Evolutionary conservation across 2,113 vertebrate species (phyloP), one percentile per base, ranked within the genome.

Genomic region (Microcebus lehilahytsara): DNA sequence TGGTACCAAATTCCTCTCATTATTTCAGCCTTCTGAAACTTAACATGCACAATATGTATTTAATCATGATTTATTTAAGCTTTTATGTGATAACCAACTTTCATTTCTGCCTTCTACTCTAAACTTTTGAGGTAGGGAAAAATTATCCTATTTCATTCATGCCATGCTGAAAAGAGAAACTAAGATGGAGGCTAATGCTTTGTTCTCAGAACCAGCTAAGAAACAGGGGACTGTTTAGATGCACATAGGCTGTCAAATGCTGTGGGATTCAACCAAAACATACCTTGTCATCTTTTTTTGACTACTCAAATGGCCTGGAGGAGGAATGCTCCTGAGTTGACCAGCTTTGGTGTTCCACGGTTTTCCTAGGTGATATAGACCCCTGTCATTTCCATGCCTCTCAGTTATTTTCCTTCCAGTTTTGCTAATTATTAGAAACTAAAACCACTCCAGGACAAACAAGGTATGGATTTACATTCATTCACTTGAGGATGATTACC

Each of bases 381-480:
- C 25, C 5, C 1, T 42, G 40, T 74, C 17, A 77, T 66, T 81
- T 64, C 37, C 46, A 16, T 60, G 46, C 16, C 42, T 74, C 53
- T 60, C 5, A 37, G 40, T 10, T 46, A n/a, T 62, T 17, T 60
- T 58, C 22, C 12, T 69, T 27, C 9, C n/a, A 19, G 27, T 79
- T 89, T 85, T 93, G 51, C 42, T 92, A n/a, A 77, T 86, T 90
- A 75, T 69, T 66, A 80, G 83, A 77, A 95, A 85, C 58, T 79
- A 75, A 92, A 79, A 72, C 9, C 42, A 77, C 20, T 40, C n/a
- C 34, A 51, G 42, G 53, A 91, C n/a, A 96, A 89, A 86, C 42
- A 69, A 83, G 60, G 30, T 53, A 66, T 17, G 53, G 51, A 46
- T 85, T 85, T 91, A 56, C n/a, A 83, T 32, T 89, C 4, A 27